Evolutionary conservation across 2,888 invertebrate species (phyloP), one percentile per base, ranked within the genome.

Genomic region (Campoplex nolae): DNA sequence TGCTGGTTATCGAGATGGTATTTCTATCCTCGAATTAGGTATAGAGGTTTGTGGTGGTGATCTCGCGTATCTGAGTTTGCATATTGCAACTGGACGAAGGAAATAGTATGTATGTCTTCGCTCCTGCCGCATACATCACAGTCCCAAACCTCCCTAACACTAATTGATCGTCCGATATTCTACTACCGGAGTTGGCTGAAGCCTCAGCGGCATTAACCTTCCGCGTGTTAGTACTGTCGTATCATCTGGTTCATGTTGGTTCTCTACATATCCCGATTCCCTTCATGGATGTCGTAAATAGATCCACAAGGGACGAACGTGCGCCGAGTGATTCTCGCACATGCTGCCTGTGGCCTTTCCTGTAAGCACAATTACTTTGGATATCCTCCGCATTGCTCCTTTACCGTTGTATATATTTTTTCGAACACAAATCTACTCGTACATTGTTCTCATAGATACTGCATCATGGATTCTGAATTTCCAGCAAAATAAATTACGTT

Each of bases 371-470:
- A 16, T 51, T n/a, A 28, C 48, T 16, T 70, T 45, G 11, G 51
- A 68, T 70, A 35, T 70, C 42, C 38, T 28, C 71, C 51, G 35
- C 16, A 56, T 80, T 65, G 56, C 74, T 58, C 77, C 32, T 23
- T 58, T 45, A 45, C 54, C 35, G 42, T 18, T 18, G 6, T 11
- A n/a, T n/a, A 35, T 18, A 48, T 65, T 23, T 51, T 73, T 45
- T 32, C 38, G 54, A 28, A 16, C 11, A 67, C 81, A 83, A 65
- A 84, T 74, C 18, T 51, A 76, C 75, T 87, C 84, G 51, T 91
- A 89, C 91, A 92, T 92, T 94, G 93, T 94, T 93, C 92, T 90
- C 91, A 92, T 90, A 92, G 93, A 93, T 92, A 92, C 92, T 91
- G 88, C 93, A 88, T 92, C 84, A 82, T 93, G 90, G 93, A 92